Evolutionary conservation across 2,113 vertebrate genomes (phyloP).

Genomic region (Gymnorhina tibicen): DNA sequence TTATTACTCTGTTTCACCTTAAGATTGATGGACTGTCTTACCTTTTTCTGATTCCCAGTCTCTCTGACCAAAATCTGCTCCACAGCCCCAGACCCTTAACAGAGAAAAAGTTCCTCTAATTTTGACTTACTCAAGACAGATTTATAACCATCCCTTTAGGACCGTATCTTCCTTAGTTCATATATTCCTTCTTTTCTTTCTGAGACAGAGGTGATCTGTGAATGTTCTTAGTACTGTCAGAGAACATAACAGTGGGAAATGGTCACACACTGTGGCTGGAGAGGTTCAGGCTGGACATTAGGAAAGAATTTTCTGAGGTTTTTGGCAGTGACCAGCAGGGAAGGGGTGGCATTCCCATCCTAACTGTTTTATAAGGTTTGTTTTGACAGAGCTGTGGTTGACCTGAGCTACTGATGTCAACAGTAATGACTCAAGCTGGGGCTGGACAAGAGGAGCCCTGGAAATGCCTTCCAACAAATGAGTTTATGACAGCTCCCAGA

Average conservation of each 20-base stretch:
- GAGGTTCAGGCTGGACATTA: neutral
- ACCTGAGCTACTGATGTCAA: neutral
- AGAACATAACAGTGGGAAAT: neutral
- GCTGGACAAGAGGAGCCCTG: neutral
- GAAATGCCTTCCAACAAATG: neutral
- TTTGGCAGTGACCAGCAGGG: neutral
- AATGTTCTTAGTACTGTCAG: neutral
- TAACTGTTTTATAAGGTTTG: neutral
- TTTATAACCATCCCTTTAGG: neutral
- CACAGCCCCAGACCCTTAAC: neutral
- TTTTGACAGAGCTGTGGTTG: neutral
- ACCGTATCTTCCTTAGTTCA: neutral
- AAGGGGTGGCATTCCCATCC: neutral
- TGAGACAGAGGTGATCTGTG: neutral
- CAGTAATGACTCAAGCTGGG: neutral
- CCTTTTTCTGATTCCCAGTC: neutral
- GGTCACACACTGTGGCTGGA: neutral
- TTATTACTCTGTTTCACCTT: neutral
- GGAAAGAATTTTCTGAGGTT: neutral
- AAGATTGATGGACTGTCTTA: neutral
- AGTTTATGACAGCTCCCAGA: neutral
- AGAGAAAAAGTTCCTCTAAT: neutral
- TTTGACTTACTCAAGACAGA: neutral
- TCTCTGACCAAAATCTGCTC: neutral
- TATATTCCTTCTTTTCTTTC: neutral